phyloP scores from a whole-genome alignment of 2,888 invertebrate genomes.

The Dendrolimus pini region DNA sequence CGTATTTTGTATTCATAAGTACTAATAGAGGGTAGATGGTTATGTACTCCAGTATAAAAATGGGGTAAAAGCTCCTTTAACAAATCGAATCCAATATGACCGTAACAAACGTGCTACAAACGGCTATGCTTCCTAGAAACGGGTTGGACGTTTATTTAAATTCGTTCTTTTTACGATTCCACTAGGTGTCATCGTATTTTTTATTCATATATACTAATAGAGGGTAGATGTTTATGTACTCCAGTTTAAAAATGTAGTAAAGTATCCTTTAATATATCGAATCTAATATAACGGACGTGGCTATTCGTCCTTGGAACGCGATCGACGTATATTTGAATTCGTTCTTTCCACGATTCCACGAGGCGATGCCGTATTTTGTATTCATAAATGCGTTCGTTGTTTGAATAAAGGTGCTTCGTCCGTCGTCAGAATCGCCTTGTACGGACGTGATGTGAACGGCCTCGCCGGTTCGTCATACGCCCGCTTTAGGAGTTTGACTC shows the following conservation, averaged over 20 bases:
- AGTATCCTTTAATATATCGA: not conserved
- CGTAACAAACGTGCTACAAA: constrained; percentile 14
- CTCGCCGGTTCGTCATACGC: constrained; percentile 5
- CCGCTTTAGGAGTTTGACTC: not conserved
- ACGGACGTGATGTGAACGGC: constrained; percentile 57
- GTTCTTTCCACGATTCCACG: constrained; percentile 28
- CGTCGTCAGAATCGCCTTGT: constrained; percentile 58
- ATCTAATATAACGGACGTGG: constrained; percentile 17
- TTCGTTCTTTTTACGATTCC: constrained; percentile 31
- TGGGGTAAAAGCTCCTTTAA: too few relatives aligned
- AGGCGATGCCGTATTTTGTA: constrained; percentile 42
- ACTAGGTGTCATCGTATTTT: constrained; percentile 13
- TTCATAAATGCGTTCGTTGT: constrained; percentile 44
- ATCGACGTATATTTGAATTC: constrained; percentile 56
- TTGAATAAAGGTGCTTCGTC: constrained; percentile 56
- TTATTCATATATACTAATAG: too few relatives aligned
- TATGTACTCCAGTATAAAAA: too few relatives aligned
- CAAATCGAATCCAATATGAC: constrained; percentile 13
- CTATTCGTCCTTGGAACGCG: constrained; percentile 45
- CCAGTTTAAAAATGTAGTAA: too few relatives aligned
- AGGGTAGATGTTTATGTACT: too few relatives aligned
- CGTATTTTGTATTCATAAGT: too few relatives aligned
- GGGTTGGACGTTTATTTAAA: constrained; percentile 51
- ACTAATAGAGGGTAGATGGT: too few relatives aligned
- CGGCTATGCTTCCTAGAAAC: constrained; percentile 45